Evolutionary conservation across 2,888 invertebrate species (phyloP).

Genomic region (Cheilosia impressa): DNA sequence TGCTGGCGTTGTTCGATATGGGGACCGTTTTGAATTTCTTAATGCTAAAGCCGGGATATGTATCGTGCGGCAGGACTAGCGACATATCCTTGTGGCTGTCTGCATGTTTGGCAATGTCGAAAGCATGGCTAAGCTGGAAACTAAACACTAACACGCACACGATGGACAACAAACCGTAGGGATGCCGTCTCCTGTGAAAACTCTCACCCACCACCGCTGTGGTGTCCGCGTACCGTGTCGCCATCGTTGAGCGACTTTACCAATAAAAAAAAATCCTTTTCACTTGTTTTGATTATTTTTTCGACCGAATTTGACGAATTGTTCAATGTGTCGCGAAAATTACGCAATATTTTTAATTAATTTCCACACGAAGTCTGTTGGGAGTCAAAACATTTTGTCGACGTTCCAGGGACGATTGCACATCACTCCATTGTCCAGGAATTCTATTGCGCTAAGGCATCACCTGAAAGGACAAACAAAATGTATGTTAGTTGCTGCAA

Average conservation of each 20-base stretch:
- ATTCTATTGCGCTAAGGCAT: conserved; percentile 44
- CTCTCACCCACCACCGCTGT: conserved; percentile 56
- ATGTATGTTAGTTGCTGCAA: no score
- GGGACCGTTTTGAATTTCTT: conserved; percentile 88
- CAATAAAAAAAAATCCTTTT: background rate
- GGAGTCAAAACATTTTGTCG: conserved; percentile 71
- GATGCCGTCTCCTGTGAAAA: conserved; percentile 61
- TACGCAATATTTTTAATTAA: background rate
- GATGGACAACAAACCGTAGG: conserved; percentile 28
- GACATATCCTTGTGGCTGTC: conserved; percentile 81
- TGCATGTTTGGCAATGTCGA: conserved; percentile 52
- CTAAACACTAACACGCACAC: conserved; percentile 59
- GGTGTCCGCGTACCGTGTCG: conserved; percentile 71
- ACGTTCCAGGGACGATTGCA: conserved; percentile 2
- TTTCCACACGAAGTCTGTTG: conserved; percentile 4
- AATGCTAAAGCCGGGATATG: conserved; percentile 94
- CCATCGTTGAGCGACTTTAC: conserved; percentile 62
- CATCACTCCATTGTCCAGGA: conserved; percentile 39
- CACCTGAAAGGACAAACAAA: conserved; percentile 47
- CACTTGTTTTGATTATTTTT: conserved; percentile 25
- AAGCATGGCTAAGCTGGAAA: conserved; percentile 34
- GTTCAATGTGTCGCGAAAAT: conserved; percentile 23
- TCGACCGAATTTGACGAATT: conserved; percentile 1
- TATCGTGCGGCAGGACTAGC: conserved; percentile 92
- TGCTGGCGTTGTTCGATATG: conserved; percentile 77